Conservation (phyloP, 2,888 invertebrate genomes). For the Sminthurides aquaticus region DNA sequence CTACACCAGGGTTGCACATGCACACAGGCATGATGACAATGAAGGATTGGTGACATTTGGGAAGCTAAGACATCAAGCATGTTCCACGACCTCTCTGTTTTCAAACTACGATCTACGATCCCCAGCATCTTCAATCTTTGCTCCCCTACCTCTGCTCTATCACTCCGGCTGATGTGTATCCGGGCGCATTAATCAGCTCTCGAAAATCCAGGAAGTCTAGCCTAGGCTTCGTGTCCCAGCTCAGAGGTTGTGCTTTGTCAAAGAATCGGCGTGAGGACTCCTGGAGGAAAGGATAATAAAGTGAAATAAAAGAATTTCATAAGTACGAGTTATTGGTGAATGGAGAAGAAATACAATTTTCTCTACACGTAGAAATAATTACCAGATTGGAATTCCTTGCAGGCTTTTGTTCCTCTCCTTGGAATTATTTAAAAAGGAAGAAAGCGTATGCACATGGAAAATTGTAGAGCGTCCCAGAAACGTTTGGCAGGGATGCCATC, state of each 20-base stretch:
- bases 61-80: background rate
- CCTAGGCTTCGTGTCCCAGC: background rate
- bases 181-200: background rate
- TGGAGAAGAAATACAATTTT: background rate
- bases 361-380: background rate
- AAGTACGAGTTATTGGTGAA: background rate
- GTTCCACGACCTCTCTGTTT: background rate
- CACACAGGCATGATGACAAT: constrained; percentile 3
- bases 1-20: no score
- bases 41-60: constrained; percentile 14
- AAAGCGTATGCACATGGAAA: background rate
- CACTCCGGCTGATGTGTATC: background rate
- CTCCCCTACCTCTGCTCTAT: background rate
- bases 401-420: background rate
- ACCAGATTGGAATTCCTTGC: background rate
- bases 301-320: background rate
- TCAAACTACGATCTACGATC: background rate
- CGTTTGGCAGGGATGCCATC: background rate
- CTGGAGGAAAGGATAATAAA: background rate
- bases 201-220: background rate
- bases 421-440: background rate
- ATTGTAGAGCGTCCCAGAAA: background rate
- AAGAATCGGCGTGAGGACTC: background rate
- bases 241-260: background rate
- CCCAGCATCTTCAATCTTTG: background rate